A percentile compares a stretch with the other conserved stretches of the same genome.
phyloP scores from a whole-genome alignment of 2,888 invertebrate species.

The Idaea biselata region DNA sequence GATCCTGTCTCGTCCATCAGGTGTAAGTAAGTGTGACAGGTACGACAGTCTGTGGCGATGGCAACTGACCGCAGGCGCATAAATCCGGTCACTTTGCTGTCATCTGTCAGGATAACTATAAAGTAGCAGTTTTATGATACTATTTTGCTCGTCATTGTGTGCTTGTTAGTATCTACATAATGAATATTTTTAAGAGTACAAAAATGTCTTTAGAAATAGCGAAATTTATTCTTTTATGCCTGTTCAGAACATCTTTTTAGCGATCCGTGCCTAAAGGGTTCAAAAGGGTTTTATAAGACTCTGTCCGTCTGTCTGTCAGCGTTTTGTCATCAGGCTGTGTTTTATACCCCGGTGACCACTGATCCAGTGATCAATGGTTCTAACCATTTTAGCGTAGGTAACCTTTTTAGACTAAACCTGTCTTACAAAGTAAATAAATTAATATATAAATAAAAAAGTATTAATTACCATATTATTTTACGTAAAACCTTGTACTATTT shows the following conservation, averaged over 20 bases:
- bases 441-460: no score
- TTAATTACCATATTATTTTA: no score
- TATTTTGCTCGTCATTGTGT: not conserved
- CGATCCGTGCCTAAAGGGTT: no score
- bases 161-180: constrained; percentile 1
- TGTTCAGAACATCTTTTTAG: no score
- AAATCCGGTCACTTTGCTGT: constrained; percentile 13
- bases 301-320: no score
- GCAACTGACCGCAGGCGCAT: constrained; percentile 14
- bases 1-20: not conserved
- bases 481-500: no score
- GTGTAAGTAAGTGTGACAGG: not conserved
- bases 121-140: constrained; percentile 18
- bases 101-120: constrained; percentile 17
- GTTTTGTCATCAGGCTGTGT: no score
- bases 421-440: constrained; percentile 5
- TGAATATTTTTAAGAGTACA: not conserved
- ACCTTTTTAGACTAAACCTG: not conserved
- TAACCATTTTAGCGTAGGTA: no score
- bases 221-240: no score
- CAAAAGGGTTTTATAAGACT: no score
- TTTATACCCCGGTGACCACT: no score
- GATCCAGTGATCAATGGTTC: no score
- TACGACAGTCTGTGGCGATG: constrained; percentile 6
- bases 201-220: not conserved